Percentiles rank a stretch among this genome's conserved stretches.
phyloP scores from a whole-genome alignment of 2,888 invertebrate species.

The Molorchus minor region DNA sequence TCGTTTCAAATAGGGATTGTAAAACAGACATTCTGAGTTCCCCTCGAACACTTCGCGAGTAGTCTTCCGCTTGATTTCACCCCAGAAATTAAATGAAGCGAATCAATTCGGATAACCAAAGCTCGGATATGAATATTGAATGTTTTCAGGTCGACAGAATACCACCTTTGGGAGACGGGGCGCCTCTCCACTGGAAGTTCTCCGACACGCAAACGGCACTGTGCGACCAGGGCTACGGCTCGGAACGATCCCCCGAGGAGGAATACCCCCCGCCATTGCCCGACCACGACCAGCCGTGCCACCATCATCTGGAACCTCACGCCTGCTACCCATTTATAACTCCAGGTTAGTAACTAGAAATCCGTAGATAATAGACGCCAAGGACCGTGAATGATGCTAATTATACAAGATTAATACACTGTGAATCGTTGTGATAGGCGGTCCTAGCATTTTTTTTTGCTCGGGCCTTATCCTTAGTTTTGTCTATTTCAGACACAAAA shows the following conservation, averaged over 20 bases:
- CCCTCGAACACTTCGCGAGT: neutral
- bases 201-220: constrained; percentile 50
- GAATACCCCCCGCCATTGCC: constrained; percentile 76
- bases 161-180: constrained; percentile 60
- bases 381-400: too few relatives aligned
- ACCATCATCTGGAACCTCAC: constrained; percentile 69
- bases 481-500: too few relatives aligned
- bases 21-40: neutral
- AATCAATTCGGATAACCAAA: constrained; percentile 1
- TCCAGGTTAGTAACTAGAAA: constrained; percentile 75
- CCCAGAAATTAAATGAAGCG: constrained; percentile 2
- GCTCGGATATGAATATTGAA: constrained; percentile 10
- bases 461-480: too few relatives aligned
- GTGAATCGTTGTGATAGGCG: too few relatives aligned
- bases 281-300: constrained; percentile 66
- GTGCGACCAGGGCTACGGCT: constrained; percentile 80
- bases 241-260: constrained; percentile 80
- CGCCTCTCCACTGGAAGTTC: constrained; percentile 62
- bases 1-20: too few relatives aligned
- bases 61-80: neutral
- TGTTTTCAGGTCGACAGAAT: constrained; percentile 61
- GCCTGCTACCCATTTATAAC: constrained; percentile 74
- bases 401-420: too few relatives aligned
- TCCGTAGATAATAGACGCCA: too few relatives aligned
- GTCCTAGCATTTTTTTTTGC: too few relatives aligned